Evolutionary conservation across 2,113 vertebrate species (phyloP).

Genomic region (Irena cyanogastra): DNA sequence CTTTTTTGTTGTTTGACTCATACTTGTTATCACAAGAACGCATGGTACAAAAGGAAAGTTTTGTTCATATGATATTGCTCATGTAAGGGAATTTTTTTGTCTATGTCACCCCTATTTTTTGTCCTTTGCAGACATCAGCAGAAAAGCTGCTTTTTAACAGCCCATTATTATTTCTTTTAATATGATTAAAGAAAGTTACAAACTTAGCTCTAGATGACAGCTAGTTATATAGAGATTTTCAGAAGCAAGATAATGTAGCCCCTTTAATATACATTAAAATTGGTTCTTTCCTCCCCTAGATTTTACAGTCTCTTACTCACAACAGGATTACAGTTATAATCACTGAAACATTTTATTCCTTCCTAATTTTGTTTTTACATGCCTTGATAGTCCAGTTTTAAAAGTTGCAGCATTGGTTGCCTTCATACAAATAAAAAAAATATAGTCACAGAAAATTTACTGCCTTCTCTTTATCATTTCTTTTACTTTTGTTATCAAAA

Average conservation of each 20-base stretch:
- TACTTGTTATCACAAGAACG: not conserved
- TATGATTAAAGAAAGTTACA: not conserved
- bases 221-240: not conserved
- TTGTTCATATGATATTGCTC: not conserved
- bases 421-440: not conserved
- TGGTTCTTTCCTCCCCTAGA: not conserved
- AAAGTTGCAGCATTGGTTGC: not conserved
- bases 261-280: not conserved
- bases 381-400: not conserved
- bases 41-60: not conserved
- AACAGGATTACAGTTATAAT: constrained; percentile 1
- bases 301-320: not conserved
- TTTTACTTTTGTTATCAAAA: not conserved
- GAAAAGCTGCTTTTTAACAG: not conserved
- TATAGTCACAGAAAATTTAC: not conserved
- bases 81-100: not conserved
- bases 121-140: not conserved
- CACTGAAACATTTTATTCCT: not conserved
- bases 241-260: not conserved
- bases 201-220: not conserved
- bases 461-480: not conserved
- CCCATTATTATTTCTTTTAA: not conserved
- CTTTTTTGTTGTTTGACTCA: not conserved
- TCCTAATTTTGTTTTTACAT: not conserved
- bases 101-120: not conserved